phyloP scores from a whole-genome alignment of 2,113 vertebrate genomes.

The Morone chrysops region DNA sequence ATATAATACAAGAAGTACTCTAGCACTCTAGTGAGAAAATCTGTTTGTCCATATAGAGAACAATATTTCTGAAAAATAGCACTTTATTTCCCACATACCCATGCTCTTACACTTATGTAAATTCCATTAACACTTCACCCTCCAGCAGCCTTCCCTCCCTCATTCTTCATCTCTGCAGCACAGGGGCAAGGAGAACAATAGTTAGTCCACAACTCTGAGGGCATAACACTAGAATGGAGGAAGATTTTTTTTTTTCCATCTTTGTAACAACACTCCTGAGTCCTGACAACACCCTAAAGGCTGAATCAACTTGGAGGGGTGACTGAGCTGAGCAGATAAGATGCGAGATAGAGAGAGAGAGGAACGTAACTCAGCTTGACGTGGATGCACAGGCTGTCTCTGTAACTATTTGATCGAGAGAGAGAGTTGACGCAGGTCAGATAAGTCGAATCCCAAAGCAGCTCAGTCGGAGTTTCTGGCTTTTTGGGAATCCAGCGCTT shows the following conservation, averaged over 20 bases:
- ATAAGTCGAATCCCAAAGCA: neutral
- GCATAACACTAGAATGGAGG: slow-evolving; percentile 19
- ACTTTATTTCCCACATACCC: neutral
- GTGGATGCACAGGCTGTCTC: slow-evolving; percentile 1
- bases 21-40: neutral
- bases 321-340: slow-evolving; percentile 30
- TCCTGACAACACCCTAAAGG: slow-evolving; percentile 33
- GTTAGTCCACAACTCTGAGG: slow-evolving; percentile 25
- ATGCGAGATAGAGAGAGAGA: neutral
- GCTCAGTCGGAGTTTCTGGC: neutral
- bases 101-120: slow-evolving; percentile 52
- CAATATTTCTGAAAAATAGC: neutral
- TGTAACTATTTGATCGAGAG: neutral
- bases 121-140: slow-evolving; percentile 51
- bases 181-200: slow-evolving; percentile 66
- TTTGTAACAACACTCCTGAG: slow-evolving; percentile 34
- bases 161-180: slow-evolving; percentile 30
- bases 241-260: neutral
- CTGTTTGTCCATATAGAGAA: neutral
- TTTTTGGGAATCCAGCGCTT: neutral
- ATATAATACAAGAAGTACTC: neutral
- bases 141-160: slow-evolving; percentile 23
- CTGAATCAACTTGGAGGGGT: slow-evolving; percentile 24
- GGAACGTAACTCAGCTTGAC: slow-evolving; percentile 23
- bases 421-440: neutral